These are phyloP conservation scores for Dinoponera quadriceps DNA, from an alignment of 1,140 invertebrate species.

Conservation along the genomic window DNA sequence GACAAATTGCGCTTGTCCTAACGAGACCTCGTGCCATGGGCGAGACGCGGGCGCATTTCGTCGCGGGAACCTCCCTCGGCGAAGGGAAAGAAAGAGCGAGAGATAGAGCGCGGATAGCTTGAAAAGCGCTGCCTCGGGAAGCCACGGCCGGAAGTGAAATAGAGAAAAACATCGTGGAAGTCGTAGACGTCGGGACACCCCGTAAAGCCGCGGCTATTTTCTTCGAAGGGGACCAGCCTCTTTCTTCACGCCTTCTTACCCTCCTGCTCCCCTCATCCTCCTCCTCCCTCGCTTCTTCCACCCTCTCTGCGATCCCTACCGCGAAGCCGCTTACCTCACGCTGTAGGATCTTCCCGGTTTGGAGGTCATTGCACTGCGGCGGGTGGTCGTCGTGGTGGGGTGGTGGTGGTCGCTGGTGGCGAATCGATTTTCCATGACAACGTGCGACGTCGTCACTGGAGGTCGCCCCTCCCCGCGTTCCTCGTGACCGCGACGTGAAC, in stretches of 20 bases:
- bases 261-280: too few relatives aligned
- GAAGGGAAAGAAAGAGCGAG: neutral
- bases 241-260: slow-evolving; percentile 20
- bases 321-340: slow-evolving; percentile 80
- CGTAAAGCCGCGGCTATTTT: slow-evolving; percentile 65
- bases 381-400: slow-evolving; percentile 75
- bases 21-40: neutral
- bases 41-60: neutral
- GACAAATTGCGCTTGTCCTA: neutral
- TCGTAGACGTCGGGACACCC: slow-evolving; percentile 62
- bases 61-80: neutral
- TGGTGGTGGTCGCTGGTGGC: slow-evolving; percentile 67
- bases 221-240: slow-evolving; percentile 40
- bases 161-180: slow-evolving; percentile 66
- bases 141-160: slow-evolving; percentile 66
- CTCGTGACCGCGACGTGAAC: slow-evolving; percentile 53
- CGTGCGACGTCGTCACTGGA: slow-evolving; percentile 50
- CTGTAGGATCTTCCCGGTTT: slow-evolving; percentile 83
- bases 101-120: neutral
- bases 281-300: neutral
- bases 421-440: slow-evolving; percentile 79
- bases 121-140: slow-evolving; percentile 49
- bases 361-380: slow-evolving; percentile 83
- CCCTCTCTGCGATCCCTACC: slow-evolving; percentile 9
- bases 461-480: slow-evolving; percentile 35